A percentile compares a stretch with the other conserved stretches of the same genome.
Evolutionary conservation across 2,113 vertebrate genomes (phyloP).

Genomic region (Heliornis fulica): DNA sequence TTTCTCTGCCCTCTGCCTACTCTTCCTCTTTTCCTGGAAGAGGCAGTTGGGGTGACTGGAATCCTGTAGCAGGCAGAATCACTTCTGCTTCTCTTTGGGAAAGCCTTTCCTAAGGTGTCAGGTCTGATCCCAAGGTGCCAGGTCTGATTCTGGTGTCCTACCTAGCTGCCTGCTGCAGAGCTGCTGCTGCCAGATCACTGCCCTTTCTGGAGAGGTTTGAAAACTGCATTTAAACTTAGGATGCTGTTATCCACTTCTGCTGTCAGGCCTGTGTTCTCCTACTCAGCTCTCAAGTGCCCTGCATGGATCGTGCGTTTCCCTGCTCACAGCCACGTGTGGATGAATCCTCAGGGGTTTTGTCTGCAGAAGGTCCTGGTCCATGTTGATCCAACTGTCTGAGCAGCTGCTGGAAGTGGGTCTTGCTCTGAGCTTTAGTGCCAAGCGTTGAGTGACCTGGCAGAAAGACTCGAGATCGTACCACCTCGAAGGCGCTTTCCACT

Average conservation of each 20-base stretch:
- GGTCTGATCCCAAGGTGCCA: fast-evolving
- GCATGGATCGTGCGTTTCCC: background rate
- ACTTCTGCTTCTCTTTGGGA: background rate
- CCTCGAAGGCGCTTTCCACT: background rate
- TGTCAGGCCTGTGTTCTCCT: background rate
- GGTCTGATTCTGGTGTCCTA: fast-evolving
- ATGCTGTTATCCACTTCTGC: background rate
- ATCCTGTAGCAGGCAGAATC: fast-evolving
- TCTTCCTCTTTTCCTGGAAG: background rate
- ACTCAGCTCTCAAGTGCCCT: background rate
- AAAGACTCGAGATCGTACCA: too few species aligned
- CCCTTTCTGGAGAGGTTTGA: background rate
- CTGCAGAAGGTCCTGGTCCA: background rate
- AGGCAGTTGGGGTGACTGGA: too few species aligned
- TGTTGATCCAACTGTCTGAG: background rate
- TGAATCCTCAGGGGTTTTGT: background rate
- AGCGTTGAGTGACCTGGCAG: background rate
- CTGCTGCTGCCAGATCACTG: background rate
- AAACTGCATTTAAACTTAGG: background rate
- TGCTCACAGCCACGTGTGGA: fast-evolving
- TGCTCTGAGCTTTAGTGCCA: background rate
- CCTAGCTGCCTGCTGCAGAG: background rate
- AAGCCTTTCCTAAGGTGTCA: background rate
- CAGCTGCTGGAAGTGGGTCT: background rate
- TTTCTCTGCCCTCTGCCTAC: background rate